Evolutionary conservation across 2,797 vertebrate species (phyloP), one percentile per base, ranked within the genome.

Genomic region (Enteromius unitaeniatus): DNA sequence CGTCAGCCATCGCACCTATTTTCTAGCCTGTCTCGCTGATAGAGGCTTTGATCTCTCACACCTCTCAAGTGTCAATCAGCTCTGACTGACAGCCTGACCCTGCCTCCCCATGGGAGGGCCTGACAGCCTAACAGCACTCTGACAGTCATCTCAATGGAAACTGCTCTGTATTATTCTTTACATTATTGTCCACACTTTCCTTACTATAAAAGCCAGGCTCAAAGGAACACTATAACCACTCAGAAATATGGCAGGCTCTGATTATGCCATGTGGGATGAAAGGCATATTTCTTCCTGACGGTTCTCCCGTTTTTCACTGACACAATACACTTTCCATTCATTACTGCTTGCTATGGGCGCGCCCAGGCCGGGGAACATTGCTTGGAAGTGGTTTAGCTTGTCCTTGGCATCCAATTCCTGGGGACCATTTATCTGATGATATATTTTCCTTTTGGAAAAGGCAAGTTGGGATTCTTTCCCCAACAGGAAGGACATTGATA

Each of bases 311-410:
- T 92, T 93, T 93, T 92, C 90, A 90, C 89, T 93, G 92, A 93
- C 94, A 94, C 93, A 94, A 93, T 93, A 92, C 91, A 92, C 91
- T 95, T 94, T 94, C 92, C 92, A 93, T 93, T 95, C 92, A 93
- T 95, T 95, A 93, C 87, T 87, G 90, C 92, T 93, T 91, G 92
- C 95, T 89, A 90, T 93, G 93, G 93, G 94, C 90, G 90, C 90
- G 88, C 87, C 89, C 90, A 91, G 92, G 89, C 81, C 45, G 55
- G 91, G 91, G 92, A 91, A 88, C 90, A 90, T 89, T 88, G 90
- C 91, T 95, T 93, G 92, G 91, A 94, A 94, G 94, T 94, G 93
- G 92, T 93, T 93, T 93, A 92, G 92, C 85, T 81, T 92, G 92
- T 93, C 91, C 91, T 92, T 90, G 91, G 90, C 92, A 93, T 94